A percentile compares a stretch with the other conserved stretches of the same genome.
Evolutionary conservation across 2,797 vertebrate species (phyloP).

Genomic region (Periparus ater): DNA sequence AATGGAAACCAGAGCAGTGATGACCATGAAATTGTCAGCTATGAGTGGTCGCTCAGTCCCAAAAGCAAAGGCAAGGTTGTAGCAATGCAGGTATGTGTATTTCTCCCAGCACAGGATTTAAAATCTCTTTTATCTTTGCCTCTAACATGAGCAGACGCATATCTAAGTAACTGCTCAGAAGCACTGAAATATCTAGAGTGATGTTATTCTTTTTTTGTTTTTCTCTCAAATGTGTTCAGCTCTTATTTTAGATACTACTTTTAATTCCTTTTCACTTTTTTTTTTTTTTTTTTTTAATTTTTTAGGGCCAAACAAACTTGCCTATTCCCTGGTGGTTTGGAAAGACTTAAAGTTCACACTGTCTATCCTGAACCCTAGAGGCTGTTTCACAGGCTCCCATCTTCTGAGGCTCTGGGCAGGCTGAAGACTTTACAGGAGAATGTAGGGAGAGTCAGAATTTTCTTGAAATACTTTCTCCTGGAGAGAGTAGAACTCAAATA

Average conservation of each 20-base stretch:
- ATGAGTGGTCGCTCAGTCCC: constrained; percentile 79
- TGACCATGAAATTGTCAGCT: constrained; percentile 78
- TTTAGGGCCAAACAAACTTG: not conserved
- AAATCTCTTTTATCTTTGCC: not conserved
- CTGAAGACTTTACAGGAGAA: not conserved
- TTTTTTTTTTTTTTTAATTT: not conserved
- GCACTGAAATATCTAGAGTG: not conserved
- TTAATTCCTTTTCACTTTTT: not conserved
- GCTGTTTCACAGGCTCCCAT: not conserved
- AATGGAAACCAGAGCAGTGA: constrained; percentile 83
- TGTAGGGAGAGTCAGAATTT: not conserved
- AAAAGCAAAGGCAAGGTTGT: constrained; percentile 75
- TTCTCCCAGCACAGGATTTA: not conserved
- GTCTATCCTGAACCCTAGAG: not conserved
- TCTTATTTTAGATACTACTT: not conserved
- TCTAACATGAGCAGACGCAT: not conserved
- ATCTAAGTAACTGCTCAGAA: not conserved
- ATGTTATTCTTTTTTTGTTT: not conserved
- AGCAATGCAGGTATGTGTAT: constrained; percentile 76
- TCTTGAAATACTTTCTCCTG: not conserved
- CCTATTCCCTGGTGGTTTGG: not conserved
- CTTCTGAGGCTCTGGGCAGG: not conserved
- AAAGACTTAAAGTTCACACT: not conserved
- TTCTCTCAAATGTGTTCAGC: not conserved
- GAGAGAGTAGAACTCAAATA: not conserved